phyloP scores from a whole-genome alignment of 2,113 vertebrate species.

The Pangasianodon gigas region DNA sequence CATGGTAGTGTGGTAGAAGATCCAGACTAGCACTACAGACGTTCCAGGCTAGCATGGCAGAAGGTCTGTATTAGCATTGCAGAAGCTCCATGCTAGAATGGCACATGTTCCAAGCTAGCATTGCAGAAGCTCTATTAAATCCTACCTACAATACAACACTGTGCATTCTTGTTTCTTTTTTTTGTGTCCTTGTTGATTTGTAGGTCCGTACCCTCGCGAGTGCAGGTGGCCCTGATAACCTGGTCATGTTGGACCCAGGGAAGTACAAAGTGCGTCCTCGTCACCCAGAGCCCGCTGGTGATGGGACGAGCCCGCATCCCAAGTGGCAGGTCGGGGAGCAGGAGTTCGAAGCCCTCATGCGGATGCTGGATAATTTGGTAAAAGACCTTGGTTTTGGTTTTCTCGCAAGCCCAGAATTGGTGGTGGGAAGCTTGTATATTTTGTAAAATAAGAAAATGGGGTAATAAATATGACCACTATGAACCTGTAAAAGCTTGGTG shows the following conservation, averaged over 20 bases:
- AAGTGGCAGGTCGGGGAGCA: constrained; percentile 96
- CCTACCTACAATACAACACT: not conserved
- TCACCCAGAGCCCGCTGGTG: constrained; percentile 79
- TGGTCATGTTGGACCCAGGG: constrained; percentile 89
- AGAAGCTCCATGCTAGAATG: not conserved
- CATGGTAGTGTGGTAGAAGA: not conserved
- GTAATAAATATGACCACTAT: no score
- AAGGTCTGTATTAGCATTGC: not conserved
- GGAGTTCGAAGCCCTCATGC: constrained; percentile 97
- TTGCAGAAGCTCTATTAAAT: not conserved
- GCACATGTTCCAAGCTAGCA: not conserved
- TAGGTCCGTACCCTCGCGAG: constrained; percentile 97
- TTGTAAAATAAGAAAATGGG: no score
- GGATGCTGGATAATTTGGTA: constrained; percentile 99
- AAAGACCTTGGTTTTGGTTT: not conserved
- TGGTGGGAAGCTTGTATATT: not conserved
- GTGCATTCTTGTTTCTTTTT: not conserved
- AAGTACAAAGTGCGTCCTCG: constrained; percentile 90
- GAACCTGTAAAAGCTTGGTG: not conserved
- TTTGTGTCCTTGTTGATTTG: not conserved
- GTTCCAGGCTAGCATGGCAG: not conserved
- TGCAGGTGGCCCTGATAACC: constrained; percentile 93
- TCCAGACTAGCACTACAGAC: not conserved
- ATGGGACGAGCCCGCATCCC: constrained; percentile 77
- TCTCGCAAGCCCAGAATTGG: not conserved